phyloP scores from a whole-genome alignment of 2,888 invertebrate species.

The Onchidella celtica region DNA sequence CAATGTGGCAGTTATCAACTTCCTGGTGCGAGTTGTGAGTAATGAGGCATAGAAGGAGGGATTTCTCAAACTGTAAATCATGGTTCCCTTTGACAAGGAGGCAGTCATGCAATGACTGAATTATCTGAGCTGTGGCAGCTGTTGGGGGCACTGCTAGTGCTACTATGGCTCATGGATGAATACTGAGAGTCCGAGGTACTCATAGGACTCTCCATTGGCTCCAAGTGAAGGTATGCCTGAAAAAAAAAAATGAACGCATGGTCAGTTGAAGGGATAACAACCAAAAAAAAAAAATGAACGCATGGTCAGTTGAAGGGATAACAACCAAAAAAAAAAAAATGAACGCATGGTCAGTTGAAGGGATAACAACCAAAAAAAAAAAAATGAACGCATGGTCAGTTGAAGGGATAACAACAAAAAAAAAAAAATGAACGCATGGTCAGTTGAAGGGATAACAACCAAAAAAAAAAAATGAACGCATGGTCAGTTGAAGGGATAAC shows the following conservation, averaged over 20 bases:
- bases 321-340: neutral
- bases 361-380: neutral
- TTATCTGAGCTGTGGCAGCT: slow-evolving; percentile 62
- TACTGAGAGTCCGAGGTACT: slow-evolving; percentile 77
- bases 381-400: neutral
- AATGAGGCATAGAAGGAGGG: neutral
- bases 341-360: neutral
- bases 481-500: too few relatives aligned
- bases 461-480: too few relatives aligned
- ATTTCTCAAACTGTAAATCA: too few relatives aligned
- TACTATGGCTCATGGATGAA: slow-evolving; percentile 77
- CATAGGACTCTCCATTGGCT: slow-evolving; percentile 69
- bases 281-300: neutral
- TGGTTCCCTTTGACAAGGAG: too few relatives aligned
- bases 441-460: too few relatives aligned
- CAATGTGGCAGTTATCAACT: too few relatives aligned
- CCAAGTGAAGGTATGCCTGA: slow-evolving; percentile 91
- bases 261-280: too few relatives aligned
- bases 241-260: slow-evolving; percentile 58
- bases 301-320: too few relatives aligned
- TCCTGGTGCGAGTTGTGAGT: neutral
- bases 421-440: too few relatives aligned
- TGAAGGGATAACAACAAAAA: neutral
- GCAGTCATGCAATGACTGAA: slow-evolving; percentile 49
- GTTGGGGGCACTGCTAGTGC: slow-evolving; percentile 67